Evolutionary conservation across 1,140 invertebrate genomes (phyloP), one percentile per base, ranked within the genome.

Genomic region (Magallana ariakensis): DNA sequence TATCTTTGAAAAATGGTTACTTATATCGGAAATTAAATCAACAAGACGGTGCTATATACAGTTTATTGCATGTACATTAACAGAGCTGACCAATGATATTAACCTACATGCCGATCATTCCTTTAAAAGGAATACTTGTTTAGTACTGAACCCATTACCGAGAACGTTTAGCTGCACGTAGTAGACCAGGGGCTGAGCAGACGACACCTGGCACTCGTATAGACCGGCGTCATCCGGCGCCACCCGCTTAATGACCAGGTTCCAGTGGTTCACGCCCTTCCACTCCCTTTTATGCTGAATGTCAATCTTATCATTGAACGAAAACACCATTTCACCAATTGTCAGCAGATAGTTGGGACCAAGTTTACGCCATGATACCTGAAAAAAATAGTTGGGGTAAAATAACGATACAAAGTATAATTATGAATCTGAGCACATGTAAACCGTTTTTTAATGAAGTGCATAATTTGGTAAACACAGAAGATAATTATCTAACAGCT

Each of bases 201-300:
- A 85, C 56, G 54, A 87, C 19, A 90, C 80, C 46, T 90, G 89
- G 60, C 89, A 90, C 58, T 90, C 89, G 83, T 90, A 90, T 26
- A 85, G 16, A 3, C 89, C 89, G 6, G 89, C 87, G 84, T 90
- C 87, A 10, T 46, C 15, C 1, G 83, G 85, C 53, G 87, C 81
- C 22, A 88, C 87, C 55, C 84, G 88, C 83, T 90, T 90, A 75
- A 90, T 90, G 4, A 85, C 16, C 5, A 90, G 57, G 58, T 90
- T 86, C 89, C 89, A 90, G 11, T 58, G 84, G 80, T 86, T 16
- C 10, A 60, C 75, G 7, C 62, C 85, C 9, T 15, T 22, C 19
- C 85, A 83, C 6, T 85, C 55, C 16, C 54, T 46, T 33, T 88
- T 82, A 57, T 87, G 87, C 33, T 86, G 81, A 0, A 90, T 75